Base-by-base conservation (phyloP, 2,113 vertebrate genomes). In the Lepisosteus oculatus region DNA sequence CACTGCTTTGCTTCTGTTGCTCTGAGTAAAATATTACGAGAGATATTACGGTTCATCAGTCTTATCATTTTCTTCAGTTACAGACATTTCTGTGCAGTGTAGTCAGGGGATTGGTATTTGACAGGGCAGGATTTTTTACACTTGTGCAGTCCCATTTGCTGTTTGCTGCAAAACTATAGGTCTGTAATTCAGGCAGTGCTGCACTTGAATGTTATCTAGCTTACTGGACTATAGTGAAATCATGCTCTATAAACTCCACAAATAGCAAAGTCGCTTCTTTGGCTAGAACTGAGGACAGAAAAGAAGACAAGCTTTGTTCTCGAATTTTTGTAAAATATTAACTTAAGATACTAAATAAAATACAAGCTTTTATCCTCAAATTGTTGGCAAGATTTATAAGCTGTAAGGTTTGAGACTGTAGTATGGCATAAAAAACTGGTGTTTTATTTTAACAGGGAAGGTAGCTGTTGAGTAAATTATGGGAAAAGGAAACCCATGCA, bases 81-180 rank as follows among this genome's bases (percentile, higher is more conserved):
- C 11, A 59, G 14, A 59, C 3, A 3, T 59, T 8, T 59, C 56
- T 59, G 47, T 51, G 47, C 56, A 51, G 8, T 59, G 77, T 65
- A 81, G 78, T 79, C 79, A 79, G 59, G 70, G 64, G 47, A 72
- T 80, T 82, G 82, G 79, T 74, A 78, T 85, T 74, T 68, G 69
- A 80, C 76, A 65, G 76, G 81, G 81, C 85, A 67, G 51, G 84
- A 79, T 81, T 75, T 77, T 79, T 51, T 1, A 51, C 47, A 51
- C 47, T 51, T 9, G 63, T 69, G 65, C 71, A 80, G 76, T 83
- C 80, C 83, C 65, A 74, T 75, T 68, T 75, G 84, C 68, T 80
- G 73, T 74, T 85, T n/a, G n/a, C n/a, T n/a, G n/a, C 64, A 77
- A 51, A 51, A 74, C 83, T 67, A 43, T 64, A 55, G 77, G 85